A percentile compares a stretch with the other conserved stretches of the same genome.
These are phyloP conservation scores for Cetoscarus ocellatus DNA, from an alignment of 2,797 vertebrate species.

Conservation along the genomic window DNA sequence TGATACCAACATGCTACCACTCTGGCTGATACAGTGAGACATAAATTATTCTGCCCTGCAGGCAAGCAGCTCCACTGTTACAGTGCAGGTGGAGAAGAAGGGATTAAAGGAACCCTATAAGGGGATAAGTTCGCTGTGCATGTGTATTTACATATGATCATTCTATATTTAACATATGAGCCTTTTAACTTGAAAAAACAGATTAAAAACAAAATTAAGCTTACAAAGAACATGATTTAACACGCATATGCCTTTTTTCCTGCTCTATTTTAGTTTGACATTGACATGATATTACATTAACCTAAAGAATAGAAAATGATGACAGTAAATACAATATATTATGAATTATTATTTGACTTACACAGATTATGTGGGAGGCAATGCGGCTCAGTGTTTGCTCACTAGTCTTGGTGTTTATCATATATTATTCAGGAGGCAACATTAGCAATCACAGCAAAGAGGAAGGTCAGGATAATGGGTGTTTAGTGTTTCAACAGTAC, in stretches of 20 bases:
- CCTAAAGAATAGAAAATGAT: neutral
- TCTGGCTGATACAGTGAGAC: constrained; percentile 52
- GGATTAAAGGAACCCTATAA: constrained; percentile 60
- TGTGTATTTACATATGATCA: constrained; percentile 51
- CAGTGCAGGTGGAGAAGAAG: constrained; percentile 49
- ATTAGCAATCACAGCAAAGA: neutral
- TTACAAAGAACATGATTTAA: neutral
- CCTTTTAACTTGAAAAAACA: constrained; percentile 34
- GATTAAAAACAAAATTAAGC: constrained; percentile 13
- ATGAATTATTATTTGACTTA: neutral
- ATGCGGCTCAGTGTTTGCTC: neutral
- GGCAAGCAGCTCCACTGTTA: constrained; percentile 48
- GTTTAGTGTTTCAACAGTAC: neutral
- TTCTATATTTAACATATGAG: constrained; percentile 46
- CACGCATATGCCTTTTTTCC: neutral
- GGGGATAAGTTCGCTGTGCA: constrained; percentile 38
- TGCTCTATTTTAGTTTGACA: neutral
- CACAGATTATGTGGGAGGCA: neutral
- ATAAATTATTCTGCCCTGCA: constrained; percentile 68
- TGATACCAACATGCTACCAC: constrained; percentile 44
- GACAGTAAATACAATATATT: neutral
- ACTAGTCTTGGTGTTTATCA: neutral
- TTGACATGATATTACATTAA: neutral
- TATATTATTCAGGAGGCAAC: constrained; percentile 7
- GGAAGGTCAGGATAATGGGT: neutral